These are phyloP conservation scores for Oryctes rhinoceros DNA, from an alignment of 1,140 invertebrate genomes.

Conservation along the genomic window DNA sequence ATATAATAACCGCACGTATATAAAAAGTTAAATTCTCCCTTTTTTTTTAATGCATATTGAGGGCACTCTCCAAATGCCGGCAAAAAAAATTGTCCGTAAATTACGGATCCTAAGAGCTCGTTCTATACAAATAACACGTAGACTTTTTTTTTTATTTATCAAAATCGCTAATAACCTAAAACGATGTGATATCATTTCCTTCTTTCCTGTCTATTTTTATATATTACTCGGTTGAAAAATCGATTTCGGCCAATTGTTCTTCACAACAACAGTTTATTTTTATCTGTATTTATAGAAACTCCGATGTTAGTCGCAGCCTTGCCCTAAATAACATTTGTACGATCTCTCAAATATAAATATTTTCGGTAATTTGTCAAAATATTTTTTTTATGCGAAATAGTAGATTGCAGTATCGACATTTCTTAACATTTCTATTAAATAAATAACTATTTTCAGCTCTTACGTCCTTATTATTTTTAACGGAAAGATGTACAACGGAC, in stretches of 20 bases:
- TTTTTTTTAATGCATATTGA: too few relatives aligned
- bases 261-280: not conserved
- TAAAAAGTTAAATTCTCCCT: too few relatives aligned
- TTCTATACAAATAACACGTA: too few relatives aligned
- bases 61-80: too few relatives aligned
- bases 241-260: constrained; percentile 4
- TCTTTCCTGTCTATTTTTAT: not conserved
- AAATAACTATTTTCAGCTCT: not conserved
- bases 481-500: not conserved
- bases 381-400: not conserved
- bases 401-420: not conserved
- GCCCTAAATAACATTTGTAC: not conserved
- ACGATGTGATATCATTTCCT: not conserved
- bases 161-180: not conserved
- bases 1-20: too few relatives aligned
- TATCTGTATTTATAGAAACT: not conserved
- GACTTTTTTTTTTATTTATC: too few relatives aligned
- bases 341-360: not conserved
- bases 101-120: too few relatives aligned
- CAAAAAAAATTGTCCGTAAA: too few relatives aligned
- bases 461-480: constrained; percentile 5
- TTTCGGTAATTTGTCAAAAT: not conserved
- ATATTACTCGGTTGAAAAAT: not conserved
- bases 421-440: not conserved
- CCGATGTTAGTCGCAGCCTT: not conserved